Base-by-base conservation (phyloP, 2,113 vertebrate genomes). In the Megaleporinus macrocephalus region DNA sequence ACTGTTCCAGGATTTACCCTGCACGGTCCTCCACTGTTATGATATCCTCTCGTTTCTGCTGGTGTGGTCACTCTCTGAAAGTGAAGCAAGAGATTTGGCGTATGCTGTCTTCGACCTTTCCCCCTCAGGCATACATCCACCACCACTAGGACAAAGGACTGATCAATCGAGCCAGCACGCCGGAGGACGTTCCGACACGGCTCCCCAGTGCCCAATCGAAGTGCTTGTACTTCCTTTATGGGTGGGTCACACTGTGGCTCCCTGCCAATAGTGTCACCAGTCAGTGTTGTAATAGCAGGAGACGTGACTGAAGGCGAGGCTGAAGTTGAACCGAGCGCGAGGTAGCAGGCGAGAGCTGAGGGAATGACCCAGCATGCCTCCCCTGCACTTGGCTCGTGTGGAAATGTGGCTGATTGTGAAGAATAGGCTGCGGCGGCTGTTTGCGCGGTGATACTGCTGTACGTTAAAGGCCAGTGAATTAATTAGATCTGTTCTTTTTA, bases 221-320 rank as follows among this genome's bases (percentile, higher is more conserved):
- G 83, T n/a, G 85, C 83, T 85, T 79, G 81, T 79, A 84, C 83
- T 86, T 85, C 81, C 83, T 86, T 79, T 77, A 49, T 84, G 89
- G 88, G 87, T 83, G 68, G 91, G 89, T 87, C 90, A 82, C 89
- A 65, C 71, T 0, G 77, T 92, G 91, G 88, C 88, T 85, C 47
- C 41, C 68, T 87, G 89, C 94, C 91, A 93, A 90, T 90, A 80
- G 90, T 91, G 89, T 87, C 87, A 82, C 87, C 88, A 77, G 85
- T 82, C 85, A 76, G 69, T 88, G 88, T 88, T 85, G 82, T 91
- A 89, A 88, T 86, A 84, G 88, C 82, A 22, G 41, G 26, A 73
- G 81, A 61, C 77, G 61, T 75, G 79, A 83, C 82, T 73, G 83
- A 69, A 83, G 70, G 65, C 51, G 51, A 73, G 55, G 66, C 30